Percentiles rank a stretch among this genome's conserved stretches.
phyloP scores from a whole-genome alignment of 2,113 vertebrate species.

The Murina feae region DNA sequence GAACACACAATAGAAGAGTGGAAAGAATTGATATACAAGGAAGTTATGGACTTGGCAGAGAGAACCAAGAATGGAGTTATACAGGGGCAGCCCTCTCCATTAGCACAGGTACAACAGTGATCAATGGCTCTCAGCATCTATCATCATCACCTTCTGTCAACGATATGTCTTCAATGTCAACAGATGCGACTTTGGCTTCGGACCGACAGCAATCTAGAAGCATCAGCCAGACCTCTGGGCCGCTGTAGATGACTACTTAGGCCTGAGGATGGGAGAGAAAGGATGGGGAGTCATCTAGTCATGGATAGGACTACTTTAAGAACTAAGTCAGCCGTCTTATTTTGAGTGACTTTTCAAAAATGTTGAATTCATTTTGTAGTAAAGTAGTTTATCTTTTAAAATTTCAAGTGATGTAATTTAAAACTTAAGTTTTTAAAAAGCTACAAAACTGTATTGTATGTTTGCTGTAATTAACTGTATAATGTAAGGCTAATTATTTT shows the following conservation, averaged over 20 bases:
- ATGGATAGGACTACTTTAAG: conserved; percentile 80
- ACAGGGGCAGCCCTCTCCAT: too few relatives aligned
- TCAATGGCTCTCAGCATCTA: conserved; percentile 91
- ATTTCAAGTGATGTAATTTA: conserved; percentile 86
- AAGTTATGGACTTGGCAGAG: too few relatives aligned
- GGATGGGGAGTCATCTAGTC: conserved; percentile 76
- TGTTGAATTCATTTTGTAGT: conserved; percentile 80
- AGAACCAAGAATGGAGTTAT: too few relatives aligned
- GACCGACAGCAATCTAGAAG: conserved; percentile 97
- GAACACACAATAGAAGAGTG: conserved; percentile 98
- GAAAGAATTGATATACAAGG: conserved; percentile 83
- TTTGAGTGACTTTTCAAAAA: conserved; percentile 82
- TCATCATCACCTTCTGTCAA: conserved; percentile 94
- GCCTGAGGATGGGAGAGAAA: conserved; percentile 71
- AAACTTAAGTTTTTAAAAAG: conserved; percentile 84
- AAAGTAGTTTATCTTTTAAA: conserved; percentile 76
- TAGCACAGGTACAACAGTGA: conserved; percentile 99
- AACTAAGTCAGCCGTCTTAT: conserved; percentile 82
- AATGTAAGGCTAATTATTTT: conserved; percentile 86
- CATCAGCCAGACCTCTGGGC: conserved; percentile 92
- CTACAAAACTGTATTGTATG: conserved; percentile 80
- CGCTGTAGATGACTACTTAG: conserved; percentile 97
- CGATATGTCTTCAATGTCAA: conserved; percentile 97
- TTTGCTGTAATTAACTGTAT: conserved; percentile 86
- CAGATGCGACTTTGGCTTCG: conserved; percentile 93